Conservation (phyloP, 2,113 vertebrate species). For the Delphinus delphis region DNA sequence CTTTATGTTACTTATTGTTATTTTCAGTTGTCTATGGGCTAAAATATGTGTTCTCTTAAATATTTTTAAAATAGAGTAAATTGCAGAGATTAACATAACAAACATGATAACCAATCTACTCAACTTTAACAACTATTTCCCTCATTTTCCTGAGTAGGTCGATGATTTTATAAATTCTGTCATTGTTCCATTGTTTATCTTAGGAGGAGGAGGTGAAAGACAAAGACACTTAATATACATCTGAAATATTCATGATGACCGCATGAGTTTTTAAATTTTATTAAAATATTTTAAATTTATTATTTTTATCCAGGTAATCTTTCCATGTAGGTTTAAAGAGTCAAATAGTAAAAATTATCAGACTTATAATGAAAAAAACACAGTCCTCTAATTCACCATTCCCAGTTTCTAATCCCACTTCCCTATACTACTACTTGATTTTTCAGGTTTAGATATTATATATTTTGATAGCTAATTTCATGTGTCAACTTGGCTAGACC, state of each 20-base stretch:
- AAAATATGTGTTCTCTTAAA: background rate
- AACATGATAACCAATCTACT: background rate
- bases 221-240: background rate
- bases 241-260: background rate
- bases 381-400: background rate
- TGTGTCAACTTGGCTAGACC: background rate
- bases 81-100: background rate
- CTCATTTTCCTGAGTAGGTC: background rate
- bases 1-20: background rate
- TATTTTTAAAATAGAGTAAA: background rate
- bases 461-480: too few species aligned
- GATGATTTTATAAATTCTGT: background rate
- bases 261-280: background rate
- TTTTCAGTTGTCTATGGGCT: background rate
- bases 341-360: background rate
- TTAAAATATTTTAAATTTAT: background rate
- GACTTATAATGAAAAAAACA: background rate
- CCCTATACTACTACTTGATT: background rate
- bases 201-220: background rate
- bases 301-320: background rate
- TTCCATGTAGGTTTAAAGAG: background rate
- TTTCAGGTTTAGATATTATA: background rate
- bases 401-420: background rate
- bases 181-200: background rate
- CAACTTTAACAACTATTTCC: background rate